A percentile compares a stretch with the other conserved stretches of the same genome.
Conservation (phyloP, 2,113 vertebrate species). For the Orientallactaga bullata region DNA sequence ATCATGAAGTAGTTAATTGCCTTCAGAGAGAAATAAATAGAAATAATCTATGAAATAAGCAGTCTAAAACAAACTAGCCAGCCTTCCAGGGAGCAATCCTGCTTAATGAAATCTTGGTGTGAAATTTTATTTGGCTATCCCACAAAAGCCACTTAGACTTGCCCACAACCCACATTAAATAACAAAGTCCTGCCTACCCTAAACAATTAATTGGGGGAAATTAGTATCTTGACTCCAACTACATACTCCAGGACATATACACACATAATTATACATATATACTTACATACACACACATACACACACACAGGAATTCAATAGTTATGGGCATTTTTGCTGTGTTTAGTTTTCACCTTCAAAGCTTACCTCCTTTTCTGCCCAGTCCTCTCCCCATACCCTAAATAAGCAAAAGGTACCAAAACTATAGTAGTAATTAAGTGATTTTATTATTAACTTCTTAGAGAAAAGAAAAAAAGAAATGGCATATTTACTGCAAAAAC, state of each 20-base stretch:
- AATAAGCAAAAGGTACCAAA: slow-evolving; percentile 28
- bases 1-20: background rate
- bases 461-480: slow-evolving; percentile 48
- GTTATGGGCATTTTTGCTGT: background rate
- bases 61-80: background rate
- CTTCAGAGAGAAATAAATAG: slow-evolving; percentile 29
- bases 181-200: background rate
- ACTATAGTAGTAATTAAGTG: slow-evolving; percentile 34
- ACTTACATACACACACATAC: too few relatives aligned
- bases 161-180: background rate
- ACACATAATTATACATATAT: too few relatives aligned
- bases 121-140: background rate
- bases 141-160: background rate
- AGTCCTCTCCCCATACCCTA: slow-evolving; percentile 10
- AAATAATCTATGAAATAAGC: slow-evolving; percentile 37
- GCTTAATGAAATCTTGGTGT: background rate
- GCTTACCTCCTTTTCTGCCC: background rate
- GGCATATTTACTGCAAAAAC: slow-evolving; percentile 50
- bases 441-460: slow-evolving; percentile 44
- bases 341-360: slow-evolving; percentile 19
- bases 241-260: background rate
- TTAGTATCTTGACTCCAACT: background rate
- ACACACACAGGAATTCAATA: background rate
- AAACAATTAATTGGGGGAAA: background rate
- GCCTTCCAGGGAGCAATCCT: background rate